Percentiles rank a stretch among this genome's conserved stretches.
Evolutionary conservation across 2,888 invertebrate genomes (phyloP).

Genomic region (Pantelozetes paolii): DNA sequence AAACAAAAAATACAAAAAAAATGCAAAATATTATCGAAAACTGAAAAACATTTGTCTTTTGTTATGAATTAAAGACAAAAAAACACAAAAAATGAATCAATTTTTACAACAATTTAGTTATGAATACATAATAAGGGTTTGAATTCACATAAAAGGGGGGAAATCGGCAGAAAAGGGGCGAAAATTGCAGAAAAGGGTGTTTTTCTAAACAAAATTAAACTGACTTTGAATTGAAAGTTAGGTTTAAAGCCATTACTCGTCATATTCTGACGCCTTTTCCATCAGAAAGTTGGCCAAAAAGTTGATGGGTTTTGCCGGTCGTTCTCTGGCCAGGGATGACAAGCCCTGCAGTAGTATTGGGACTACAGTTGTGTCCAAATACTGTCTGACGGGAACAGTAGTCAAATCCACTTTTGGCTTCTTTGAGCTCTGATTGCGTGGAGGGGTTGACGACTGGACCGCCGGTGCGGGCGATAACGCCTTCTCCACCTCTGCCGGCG

Average conservation of each 20-base stretch:
- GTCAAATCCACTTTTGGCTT: conserved; percentile 40
- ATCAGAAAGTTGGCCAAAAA: conserved; percentile 43
- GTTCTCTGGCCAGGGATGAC: conserved; percentile 43
- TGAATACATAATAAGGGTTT: not conserved
- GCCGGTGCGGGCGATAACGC: conserved; percentile 17
- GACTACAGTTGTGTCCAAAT: conserved; percentile 45
- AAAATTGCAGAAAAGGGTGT: too few species aligned
- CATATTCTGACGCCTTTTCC: conserved; percentile 38
- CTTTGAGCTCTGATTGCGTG: conserved; percentile 20
- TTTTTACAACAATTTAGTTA: not conserved
- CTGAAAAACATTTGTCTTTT: too few species aligned
- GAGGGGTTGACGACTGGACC: conserved; percentile 18
- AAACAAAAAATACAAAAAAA: too few species aligned
- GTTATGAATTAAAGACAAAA: too few species aligned
- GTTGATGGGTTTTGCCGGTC: conserved; percentile 43
- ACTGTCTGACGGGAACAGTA: conserved; percentile 43
- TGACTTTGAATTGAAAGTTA: conserved; percentile 3
- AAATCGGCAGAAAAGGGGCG: not conserved
- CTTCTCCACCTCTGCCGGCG: conserved; percentile 1
- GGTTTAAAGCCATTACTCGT: conserved; percentile 29
- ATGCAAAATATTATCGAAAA: too few species aligned
- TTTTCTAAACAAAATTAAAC: not conserved
- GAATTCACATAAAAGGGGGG: too few species aligned
- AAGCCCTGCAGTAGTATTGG: conserved; percentile 43
- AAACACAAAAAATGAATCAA: too few species aligned